Percentiles rank a stretch among this genome's conserved stretches.
Conservation (phyloP, 30 jellyfish, hydroid and myxozoan genomes). For the Catostylus mosaicus region DNA sequence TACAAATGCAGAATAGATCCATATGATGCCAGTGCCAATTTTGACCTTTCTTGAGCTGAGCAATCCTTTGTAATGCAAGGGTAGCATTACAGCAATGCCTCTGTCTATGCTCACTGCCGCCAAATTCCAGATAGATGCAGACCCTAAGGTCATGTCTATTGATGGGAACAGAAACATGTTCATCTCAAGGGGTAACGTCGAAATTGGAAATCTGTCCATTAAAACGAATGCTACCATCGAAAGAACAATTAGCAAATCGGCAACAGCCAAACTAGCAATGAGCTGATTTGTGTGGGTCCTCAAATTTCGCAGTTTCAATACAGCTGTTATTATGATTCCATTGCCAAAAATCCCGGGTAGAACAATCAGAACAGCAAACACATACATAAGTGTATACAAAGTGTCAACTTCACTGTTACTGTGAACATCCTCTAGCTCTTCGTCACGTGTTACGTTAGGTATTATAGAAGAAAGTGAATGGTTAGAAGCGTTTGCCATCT, state of each 20-base stretch:
- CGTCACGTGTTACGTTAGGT: background rate
- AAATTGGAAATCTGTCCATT: constrained; percentile 49
- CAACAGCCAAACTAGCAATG: constrained; percentile 79
- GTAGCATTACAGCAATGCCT: constrained; percentile 85
- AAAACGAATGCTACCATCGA: constrained; percentile 63
- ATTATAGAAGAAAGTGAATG: background rate
- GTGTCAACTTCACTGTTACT: constrained; percentile 5
- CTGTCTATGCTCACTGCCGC: constrained; percentile 91
- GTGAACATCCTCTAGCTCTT: background rate
- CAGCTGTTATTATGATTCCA: constrained; percentile 58
- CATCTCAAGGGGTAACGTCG: constrained; percentile 39
- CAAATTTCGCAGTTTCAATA: constrained; percentile 40
- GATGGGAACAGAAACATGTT: constrained; percentile 75
- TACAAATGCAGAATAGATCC: constrained; percentile 61
- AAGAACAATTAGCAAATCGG: constrained; percentile 77
- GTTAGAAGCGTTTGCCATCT: constrained; percentile 11
- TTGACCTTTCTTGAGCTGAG: constrained; percentile 44
- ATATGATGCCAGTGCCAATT: constrained; percentile 19
- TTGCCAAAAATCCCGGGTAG: constrained; percentile 82
- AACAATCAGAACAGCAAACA: constrained; percentile 49
- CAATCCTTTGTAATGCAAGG: constrained; percentile 65
- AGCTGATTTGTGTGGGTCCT: constrained; percentile 82
- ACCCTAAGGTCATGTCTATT: constrained; percentile 73
- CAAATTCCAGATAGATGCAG: constrained; percentile 83
- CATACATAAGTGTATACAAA: constrained; percentile 42